These are phyloP conservation scores for Myotis yumanensis DNA, from an alignment of 2,113 vertebrate species.

Conservation along the genomic window DNA sequence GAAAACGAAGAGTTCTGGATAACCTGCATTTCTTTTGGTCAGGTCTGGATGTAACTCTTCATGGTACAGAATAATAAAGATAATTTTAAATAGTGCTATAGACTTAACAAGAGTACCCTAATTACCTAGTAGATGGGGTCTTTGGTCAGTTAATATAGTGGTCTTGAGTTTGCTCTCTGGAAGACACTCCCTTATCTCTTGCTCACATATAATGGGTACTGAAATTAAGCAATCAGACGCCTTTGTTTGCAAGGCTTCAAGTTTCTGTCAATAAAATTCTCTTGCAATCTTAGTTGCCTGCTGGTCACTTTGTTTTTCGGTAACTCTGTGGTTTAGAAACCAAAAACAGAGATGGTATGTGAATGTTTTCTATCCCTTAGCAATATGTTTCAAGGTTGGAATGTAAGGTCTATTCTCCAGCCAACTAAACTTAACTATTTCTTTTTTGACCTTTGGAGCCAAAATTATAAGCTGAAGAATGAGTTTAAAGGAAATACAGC, in stretches of 20 bases:
- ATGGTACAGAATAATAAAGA: neutral
- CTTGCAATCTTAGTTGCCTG: slow-evolving; percentile 27
- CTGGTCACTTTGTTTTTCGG: neutral
- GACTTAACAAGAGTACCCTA: neutral
- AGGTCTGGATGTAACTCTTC: neutral
- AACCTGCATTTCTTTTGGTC: neutral
- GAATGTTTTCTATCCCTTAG: slow-evolving; percentile 3
- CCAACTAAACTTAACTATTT: neutral
- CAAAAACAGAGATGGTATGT: neutral
- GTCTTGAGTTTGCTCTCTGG: slow-evolving; percentile 18
- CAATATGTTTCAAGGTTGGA: neutral
- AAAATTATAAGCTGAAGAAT: neutral
- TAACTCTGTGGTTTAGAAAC: slow-evolving; percentile 37
- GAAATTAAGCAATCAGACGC: neutral
- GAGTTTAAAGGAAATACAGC: neutral
- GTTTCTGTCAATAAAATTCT: slow-evolving; percentile 9
- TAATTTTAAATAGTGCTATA: neutral
- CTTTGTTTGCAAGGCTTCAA: neutral
- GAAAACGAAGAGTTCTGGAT: neutral
- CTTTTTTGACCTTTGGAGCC: neutral
- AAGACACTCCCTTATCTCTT: neutral
- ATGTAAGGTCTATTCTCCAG: neutral
- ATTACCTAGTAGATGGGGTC: neutral
- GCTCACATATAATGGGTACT: neutral
- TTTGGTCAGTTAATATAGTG: neutral